Base-by-base conservation (phyloP, 2,888 invertebrate genomes). In the Pachydiplax longipennis region DNA sequence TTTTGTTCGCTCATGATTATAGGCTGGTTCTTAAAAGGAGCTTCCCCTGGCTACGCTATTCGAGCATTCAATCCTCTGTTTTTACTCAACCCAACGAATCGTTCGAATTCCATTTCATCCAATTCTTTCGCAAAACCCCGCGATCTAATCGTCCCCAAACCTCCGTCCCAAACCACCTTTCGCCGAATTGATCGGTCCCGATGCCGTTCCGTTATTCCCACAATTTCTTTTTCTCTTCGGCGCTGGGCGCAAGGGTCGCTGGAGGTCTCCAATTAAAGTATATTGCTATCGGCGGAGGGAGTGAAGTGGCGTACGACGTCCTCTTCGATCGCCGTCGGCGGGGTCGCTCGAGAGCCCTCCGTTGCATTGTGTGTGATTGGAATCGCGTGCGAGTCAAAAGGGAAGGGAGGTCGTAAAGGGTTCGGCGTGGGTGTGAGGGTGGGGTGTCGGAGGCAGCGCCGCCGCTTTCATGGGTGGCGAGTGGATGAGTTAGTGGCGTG, bases 401-500 rank as follows among this genome's bases (percentile, higher is more conserved):
- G 61, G 61, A 65, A 25, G 37, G 40, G 37, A 37, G 81, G 81
- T 18, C 81, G 18, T 81, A 81, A 81, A 81, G 40, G 81, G 37
- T 37, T 81, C 22, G 37, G 35, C 22, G 81, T 37, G 37, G 31
- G 80, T 31, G 80, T 80, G 80, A 37, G 80, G 80, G 80, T 18
- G 80, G 80, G 37, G 37, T 81, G 81, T 81, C 40, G 40, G 81
- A 40, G 35, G 31, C 73, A 73, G 73, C 73, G 73, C 73, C 73
- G 73, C 73, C 73, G 73, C 73, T 73, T 73, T 73, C 73, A 73
- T 73, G 73, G 40, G 82, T 44, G 82, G 44, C 82, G 82, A 48
- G 82, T 82, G 82, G 53, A 53, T 48, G 82, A 82, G 82, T 82
- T 82, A 48, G 81, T 48, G 81, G 37, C 73, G 73, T 25, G 73